A percentile compares a stretch with the other conserved stretches of the same genome.
Conservation (phyloP, 2,113 vertebrate species). For the Melanerpes formicivorus region DNA sequence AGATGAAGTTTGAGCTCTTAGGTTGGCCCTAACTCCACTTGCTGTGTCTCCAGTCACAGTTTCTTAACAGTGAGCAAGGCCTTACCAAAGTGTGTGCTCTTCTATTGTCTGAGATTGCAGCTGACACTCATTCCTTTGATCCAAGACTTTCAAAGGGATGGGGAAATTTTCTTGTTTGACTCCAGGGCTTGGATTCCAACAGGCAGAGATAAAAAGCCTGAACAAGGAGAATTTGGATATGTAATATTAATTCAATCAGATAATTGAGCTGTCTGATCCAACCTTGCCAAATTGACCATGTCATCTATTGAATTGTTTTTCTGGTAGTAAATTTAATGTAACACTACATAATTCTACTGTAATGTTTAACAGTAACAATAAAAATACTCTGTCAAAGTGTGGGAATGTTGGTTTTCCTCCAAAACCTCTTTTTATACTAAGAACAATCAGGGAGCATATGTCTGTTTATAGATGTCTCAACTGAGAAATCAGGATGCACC, state of each 20-base stretch:
- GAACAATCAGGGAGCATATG: not conserved
- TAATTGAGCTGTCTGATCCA: constrained; percentile 14
- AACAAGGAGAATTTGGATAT: constrained; percentile 23
- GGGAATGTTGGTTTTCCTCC: not conserved
- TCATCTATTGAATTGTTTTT: not conserved
- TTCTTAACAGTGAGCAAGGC: not conserved
- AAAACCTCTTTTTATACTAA: not conserved
- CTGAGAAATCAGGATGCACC: not conserved
- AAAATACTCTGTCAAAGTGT: not conserved
- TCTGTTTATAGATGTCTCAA: not conserved
- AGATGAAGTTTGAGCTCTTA: not conserved
- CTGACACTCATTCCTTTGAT: constrained; percentile 50
- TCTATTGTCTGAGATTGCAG: not conserved
- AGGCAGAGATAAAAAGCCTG: not conserved
- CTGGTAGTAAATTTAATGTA: not conserved
- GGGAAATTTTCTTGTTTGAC: constrained; percentile 32
- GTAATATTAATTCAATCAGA: constrained; percentile 24
- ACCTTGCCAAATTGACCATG: not conserved
- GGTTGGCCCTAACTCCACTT: not conserved
- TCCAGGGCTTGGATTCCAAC: constrained; percentile 40
- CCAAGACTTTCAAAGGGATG: constrained; percentile 27
- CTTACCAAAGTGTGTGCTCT: not conserved
- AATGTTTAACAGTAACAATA: not conserved
- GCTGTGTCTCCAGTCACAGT: not conserved
- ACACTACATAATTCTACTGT: not conserved